Conservation (phyloP, 1,140 invertebrate species). For the Colletes gigas region DNA sequence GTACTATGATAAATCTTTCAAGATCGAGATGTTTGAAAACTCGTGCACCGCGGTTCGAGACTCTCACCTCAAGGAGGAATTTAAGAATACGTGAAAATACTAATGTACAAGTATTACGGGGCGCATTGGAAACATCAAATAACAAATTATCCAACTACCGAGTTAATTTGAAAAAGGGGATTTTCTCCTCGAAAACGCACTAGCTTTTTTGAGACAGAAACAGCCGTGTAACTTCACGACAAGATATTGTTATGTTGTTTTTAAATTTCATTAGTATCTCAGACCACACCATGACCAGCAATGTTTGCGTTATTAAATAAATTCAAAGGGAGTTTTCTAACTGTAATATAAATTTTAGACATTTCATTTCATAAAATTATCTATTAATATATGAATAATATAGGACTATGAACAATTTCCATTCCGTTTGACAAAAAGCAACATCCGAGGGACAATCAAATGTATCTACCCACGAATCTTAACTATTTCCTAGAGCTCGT, state of each 20-base stretch:
- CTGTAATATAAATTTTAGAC: constrained; percentile 8
- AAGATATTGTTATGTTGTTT: constrained; percentile 1
- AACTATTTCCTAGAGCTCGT: constrained; percentile 42
- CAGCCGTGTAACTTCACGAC: not conserved
- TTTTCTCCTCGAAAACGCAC: constrained; percentile 28
- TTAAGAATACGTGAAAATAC: constrained; percentile 19
- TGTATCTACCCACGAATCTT: constrained; percentile 39
- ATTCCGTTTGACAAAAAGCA: constrained; percentile 8
- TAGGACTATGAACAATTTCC: not conserved
- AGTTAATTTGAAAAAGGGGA: constrained; percentile 21
- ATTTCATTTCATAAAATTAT: not conserved
- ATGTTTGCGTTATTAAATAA: not conserved
- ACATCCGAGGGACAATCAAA: not conserved
- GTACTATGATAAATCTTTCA: not conserved
- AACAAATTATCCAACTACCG: constrained; percentile 15
- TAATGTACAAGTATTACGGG: constrained; percentile 7
- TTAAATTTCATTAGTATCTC: not conserved
- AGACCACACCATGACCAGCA: not conserved
- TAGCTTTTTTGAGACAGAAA: constrained; percentile 40
- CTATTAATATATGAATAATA: not conserved
- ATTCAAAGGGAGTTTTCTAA: constrained; percentile 23
- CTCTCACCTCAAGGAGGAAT: constrained; percentile 34
- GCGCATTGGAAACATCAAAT: constrained; percentile 15
- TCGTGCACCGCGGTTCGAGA: constrained; percentile 48
- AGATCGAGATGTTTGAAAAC: constrained; percentile 36